These are phyloP conservation scores for Empidonax alnorum DNA, from an alignment of 2,113 vertebrate species.

Conservation along the genomic window DNA sequence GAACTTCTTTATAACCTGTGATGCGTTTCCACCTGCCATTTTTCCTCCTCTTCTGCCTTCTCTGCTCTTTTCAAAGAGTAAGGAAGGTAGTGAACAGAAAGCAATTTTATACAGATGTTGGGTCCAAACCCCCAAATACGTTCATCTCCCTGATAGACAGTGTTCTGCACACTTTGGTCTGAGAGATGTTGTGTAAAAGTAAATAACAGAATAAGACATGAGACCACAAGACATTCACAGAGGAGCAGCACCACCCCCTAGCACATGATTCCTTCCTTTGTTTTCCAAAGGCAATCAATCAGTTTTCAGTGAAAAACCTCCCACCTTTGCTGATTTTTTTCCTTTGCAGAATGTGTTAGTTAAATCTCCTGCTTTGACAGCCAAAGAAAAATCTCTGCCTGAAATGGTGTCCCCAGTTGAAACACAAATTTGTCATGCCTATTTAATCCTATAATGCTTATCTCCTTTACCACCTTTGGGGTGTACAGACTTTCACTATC, in stretches of 20 bases:
- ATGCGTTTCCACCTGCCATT: neutral
- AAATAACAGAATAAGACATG: neutral
- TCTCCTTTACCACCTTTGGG: conserved; percentile 41
- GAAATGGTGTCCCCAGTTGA: neutral
- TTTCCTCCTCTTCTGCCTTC: neutral
- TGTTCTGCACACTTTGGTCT: neutral
- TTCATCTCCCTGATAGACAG: neutral
- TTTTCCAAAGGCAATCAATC: conserved; percentile 5
- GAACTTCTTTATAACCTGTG: neutral
- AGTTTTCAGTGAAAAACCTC: neutral
- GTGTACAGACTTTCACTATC: conserved; percentile 34
- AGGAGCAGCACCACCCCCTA: neutral
- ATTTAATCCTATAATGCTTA: conserved; percentile 63
- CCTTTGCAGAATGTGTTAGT: conserved; percentile 6
- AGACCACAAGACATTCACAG: neutral
- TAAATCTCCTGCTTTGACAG: conserved; percentile 12
- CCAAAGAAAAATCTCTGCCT: conserved; percentile 7
- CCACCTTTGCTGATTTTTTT: conserved; percentile 1
- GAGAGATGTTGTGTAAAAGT: neutral
- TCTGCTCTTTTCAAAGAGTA: neutral
- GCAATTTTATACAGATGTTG: neutral
- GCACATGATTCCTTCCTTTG: neutral
- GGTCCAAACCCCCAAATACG: neutral
- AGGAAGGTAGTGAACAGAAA: neutral
- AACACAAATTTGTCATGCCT: conserved; percentile 12